Base-by-base conservation (phyloP, 2,888 invertebrate species). In the Pyrrhia umbra region DNA sequence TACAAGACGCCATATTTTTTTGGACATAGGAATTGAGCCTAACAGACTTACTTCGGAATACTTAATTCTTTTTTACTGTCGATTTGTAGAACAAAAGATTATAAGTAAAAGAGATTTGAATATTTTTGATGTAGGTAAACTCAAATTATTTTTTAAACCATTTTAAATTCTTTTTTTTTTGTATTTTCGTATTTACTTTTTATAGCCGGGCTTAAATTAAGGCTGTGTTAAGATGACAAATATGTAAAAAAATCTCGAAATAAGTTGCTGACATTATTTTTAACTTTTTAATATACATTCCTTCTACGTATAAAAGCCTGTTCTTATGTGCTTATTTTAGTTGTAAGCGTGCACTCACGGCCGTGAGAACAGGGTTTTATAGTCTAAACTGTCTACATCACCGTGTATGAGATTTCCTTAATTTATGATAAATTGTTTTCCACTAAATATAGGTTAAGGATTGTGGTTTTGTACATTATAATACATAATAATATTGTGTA, bases 401-500 rank as follows among this genome's bases (percentile, higher is more conserved):
- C 34, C 20, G 9, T 46, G 5, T 40, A 57, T n/a, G 40, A 74
- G 51, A 64, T 57, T 76, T 49, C 37, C 45, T 58, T 67, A 61
- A 71, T 64, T 72, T 79, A 73, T 65, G 59, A 47, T 65, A 56
- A 42, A 46, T 43, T 57, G 51, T 62, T 71, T 74, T 68, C 51
- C 20, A 67, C 45, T 56, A 68, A 75, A 68, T 18, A 42, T 72
- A 77, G 71, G 57, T 49, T 77, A 72, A 76, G 68, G 68, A 78
- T 77, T 69, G 58, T 78, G 79, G 81, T 79, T 79, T 79, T 79
- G 78, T 79, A 79, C 80, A 80, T 64, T 80, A 79, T 50, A 76
- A 60, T 68, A 62, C 46, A 66, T 62, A 52, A 55, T 46, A 62
- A 40, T 55, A 57, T 66, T 65, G 67, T 46, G 40, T 42, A 62